Conservation (phyloP, 1,140 invertebrate species). For the Drosophila trapezifrons region DNA sequence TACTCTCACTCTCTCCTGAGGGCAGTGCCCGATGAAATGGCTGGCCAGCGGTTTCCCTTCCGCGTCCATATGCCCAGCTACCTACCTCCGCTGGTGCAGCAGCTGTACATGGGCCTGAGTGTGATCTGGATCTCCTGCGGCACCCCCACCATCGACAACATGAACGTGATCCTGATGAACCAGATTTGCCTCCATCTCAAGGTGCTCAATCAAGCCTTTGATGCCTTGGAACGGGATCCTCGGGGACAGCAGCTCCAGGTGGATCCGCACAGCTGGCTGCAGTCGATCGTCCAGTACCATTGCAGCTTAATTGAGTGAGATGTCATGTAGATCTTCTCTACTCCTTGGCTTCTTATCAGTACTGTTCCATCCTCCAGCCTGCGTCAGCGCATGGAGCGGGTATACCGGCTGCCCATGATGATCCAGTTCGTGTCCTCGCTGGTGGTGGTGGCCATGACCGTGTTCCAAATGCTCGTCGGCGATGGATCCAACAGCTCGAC, state of each 20-base stretch:
- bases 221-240: slow-evolving; percentile 29
- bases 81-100: slow-evolving; percentile 21
- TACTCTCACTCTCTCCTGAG: neutral
- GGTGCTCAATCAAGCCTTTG: slow-evolving; percentile 65
- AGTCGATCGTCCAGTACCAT: slow-evolving; percentile 66
- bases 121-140: slow-evolving; percentile 49
- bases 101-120: slow-evolving; percentile 59
- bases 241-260: neutral
- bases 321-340: neutral
- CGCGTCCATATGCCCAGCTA: slow-evolving; percentile 55
- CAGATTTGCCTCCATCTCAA: slow-evolving; percentile 72
- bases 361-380: slow-evolving; percentile 27
- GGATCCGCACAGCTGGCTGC: slow-evolving; percentile 39
- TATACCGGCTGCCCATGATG: slow-evolving; percentile 61
- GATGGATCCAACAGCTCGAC: slow-evolving; percentile 55
- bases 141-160: slow-evolving; percentile 58
- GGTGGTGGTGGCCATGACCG: slow-evolving; percentile 66
- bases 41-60: slow-evolving; percentile 66
- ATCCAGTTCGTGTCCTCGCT: slow-evolving; percentile 70
- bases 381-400: slow-evolving; percentile 58
- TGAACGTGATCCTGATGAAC: slow-evolving; percentile 72
- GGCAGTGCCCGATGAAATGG: slow-evolving; percentile 58
- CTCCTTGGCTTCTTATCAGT: neutral
- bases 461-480: slow-evolving; percentile 63
- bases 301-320: slow-evolving; percentile 58